Base-by-base conservation (phyloP, 2,888 invertebrate species). In the Adela reaumurella region DNA sequence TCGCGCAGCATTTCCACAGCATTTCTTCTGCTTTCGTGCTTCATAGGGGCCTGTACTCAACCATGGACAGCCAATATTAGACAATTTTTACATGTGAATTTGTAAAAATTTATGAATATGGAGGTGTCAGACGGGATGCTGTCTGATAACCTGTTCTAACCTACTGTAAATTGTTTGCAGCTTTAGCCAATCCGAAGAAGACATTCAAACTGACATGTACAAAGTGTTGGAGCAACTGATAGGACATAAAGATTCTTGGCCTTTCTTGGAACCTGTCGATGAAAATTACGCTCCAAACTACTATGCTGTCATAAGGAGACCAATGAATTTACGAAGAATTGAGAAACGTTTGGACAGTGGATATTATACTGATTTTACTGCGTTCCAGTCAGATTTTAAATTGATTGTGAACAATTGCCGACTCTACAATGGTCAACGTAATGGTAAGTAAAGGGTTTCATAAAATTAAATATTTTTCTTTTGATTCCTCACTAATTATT, bases 401-500 rank as follows among this genome's bases (percentile, higher is more conserved):
- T 82, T 94, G 50, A 95, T 97, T 62, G 92, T 96, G 8, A 92
- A 94, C 61, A 97, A 96, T 67, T 96, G 96, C 67, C 83, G 91
- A 47, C 81, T 92, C 48, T 97, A 95, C 67, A 96, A 96, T 78
- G 96, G 96, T 49, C 89, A 90, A 58, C 90, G 93, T 61, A 95
- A 94, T 80, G 95, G 95, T 94, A 67, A 74, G 73, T 14, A 35
- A n/a, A n/a, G n/a, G n/a, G n/a, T n/a, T n/a, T n/a, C n/a, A n/a
- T n/a, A n/a, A n/a, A n/a, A n/a, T n/a, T n/a, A n/a, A n/a, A n/a
- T n/a, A n/a, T n/a, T n/a, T n/a, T n/a, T n/a, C n/a, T n/a, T n/a
- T n/a, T n/a, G n/a, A n/a, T n/a, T n/a, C n/a, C n/a, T n/a, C n/a
- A n/a, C n/a, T n/a, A n/a, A n/a, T n/a, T n/a, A n/a, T n/a, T n/a